phyloP scores from a whole-genome alignment of 2,888 invertebrate species.

The Drosophila stalkeri region DNA sequence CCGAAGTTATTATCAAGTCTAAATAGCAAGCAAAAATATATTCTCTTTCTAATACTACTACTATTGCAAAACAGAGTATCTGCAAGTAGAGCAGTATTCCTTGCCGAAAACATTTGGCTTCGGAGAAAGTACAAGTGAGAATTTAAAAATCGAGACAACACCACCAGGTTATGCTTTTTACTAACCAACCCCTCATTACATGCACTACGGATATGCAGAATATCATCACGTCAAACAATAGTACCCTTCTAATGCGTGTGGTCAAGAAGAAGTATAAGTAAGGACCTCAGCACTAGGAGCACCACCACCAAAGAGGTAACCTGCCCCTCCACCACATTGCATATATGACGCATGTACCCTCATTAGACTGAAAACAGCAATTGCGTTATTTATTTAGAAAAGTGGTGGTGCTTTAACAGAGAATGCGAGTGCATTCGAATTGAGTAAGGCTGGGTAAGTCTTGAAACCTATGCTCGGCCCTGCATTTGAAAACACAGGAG shows the following conservation, averaged over 20 bases:
- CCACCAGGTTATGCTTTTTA: background rate
- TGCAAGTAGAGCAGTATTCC: too few relatives aligned
- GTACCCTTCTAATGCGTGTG: background rate
- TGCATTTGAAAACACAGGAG: slow-evolving; percentile 5
- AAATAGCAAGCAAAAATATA: too few relatives aligned
- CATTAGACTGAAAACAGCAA: background rate
- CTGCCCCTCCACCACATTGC: background rate
- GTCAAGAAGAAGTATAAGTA: slow-evolving; percentile 10
- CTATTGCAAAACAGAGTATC: too few relatives aligned
- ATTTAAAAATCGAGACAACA: background rate
- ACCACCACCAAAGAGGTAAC: background rate
- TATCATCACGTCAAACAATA: background rate
- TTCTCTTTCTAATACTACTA: too few relatives aligned
- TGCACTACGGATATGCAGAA: background rate
- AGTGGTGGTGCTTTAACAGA: slow-evolving; percentile 9
- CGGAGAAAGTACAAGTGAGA: background rate
- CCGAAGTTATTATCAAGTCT: too few relatives aligned
- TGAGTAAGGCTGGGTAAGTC: slow-evolving; percentile 2
- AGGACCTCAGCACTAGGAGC: background rate
- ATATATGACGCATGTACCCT: slow-evolving; percentile 5
- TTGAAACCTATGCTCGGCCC: slow-evolving; percentile 1
- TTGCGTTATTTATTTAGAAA: slow-evolving; percentile 17
- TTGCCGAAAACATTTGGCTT: too few relatives aligned
- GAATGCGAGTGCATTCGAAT: slow-evolving; percentile 7
- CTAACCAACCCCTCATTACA: too few relatives aligned